Percentiles rank a stretch among this genome's conserved stretches.
Conservation (phyloP, 2,797 vertebrate species). For the Telmatherina bonti region DNA sequence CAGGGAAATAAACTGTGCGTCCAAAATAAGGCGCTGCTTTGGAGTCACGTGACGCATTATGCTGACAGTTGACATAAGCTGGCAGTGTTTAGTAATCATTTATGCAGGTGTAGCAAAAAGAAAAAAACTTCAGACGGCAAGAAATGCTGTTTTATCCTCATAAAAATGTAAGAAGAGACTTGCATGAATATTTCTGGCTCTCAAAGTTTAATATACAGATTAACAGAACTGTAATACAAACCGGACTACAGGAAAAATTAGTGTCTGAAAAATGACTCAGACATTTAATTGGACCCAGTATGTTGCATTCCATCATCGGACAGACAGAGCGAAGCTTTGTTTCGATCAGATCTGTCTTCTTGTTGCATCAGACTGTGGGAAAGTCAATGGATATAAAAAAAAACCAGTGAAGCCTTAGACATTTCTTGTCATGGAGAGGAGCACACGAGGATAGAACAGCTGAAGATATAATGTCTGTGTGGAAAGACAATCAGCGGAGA, state of each 20-base stretch:
- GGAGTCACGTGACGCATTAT: too few relatives aligned
- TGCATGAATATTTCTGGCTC: not conserved
- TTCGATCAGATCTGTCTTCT: not conserved
- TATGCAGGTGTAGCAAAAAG: too few relatives aligned
- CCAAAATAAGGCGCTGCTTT: too few relatives aligned
- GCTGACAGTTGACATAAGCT: too few relatives aligned
- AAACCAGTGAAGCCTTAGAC: not conserved
- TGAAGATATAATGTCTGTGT: not conserved
- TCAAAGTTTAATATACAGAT: not conserved
- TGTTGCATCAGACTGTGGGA: not conserved
- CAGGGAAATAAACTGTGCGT: too few relatives aligned
- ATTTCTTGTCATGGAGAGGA: not conserved
- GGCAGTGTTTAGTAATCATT: too few relatives aligned
- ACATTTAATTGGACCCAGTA: not conserved
- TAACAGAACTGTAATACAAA: too few relatives aligned
- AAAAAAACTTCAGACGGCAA: not conserved
- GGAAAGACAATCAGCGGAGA: not conserved
- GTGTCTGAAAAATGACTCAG: not conserved
- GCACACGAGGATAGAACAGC: not conserved
- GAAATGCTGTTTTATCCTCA: not conserved
- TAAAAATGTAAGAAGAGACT: not conserved
- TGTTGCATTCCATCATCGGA: not conserved
- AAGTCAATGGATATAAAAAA: not conserved
- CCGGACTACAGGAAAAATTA: not conserved
- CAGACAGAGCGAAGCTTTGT: not conserved